Base-by-base conservation (phyloP, 2,797 vertebrate genomes). In the Somateria mollissima region DNA sequence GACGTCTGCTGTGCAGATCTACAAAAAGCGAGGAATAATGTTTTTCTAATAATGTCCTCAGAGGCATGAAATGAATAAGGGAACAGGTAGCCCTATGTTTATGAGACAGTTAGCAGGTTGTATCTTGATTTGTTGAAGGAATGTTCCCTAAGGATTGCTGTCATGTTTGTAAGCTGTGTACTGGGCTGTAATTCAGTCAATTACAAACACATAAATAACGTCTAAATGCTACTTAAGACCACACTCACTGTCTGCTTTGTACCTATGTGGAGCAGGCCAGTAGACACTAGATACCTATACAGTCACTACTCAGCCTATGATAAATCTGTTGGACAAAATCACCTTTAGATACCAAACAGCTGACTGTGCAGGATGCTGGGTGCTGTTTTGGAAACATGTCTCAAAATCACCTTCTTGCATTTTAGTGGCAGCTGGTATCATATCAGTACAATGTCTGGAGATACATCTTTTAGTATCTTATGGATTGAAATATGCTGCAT, bases 11-110 rank as follows among this genome's bases (percentile, higher is more conserved):
- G 14, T 61, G 36, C 24, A n/a, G 15, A 16, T 71, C 72, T 72
- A 58, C 60, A 77, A 61, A 93, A 93, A 83, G 34, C 45, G 61
- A 92, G 75, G 81, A 96, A 89, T 93, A 93, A 93, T 64, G 56
- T 82, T 96, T 96, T 95, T 71, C 72, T 94, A 77, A 93, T 74
- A 93, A 74, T 61, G 51, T 89, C 89, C 87, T 93, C 84, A 87
- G 84, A 96, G 57, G 57, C 71, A 92, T 1, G 2, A 93, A 90
- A 87, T 84, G 36, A 89, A 90, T 94, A 92, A 89, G 89, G 53
- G 74, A 93, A 32, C n/a, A 90, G 71, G 65, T 89, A 72, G 47
- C 47, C 80, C 74, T 83, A 80, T 87, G 62, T 94, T 94, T 87
- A 86, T 78, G 79, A 84, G 85, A 82, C 45, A 89, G 75, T 41